Evolutionary conservation across 1,140 invertebrate genomes (phyloP), one percentile per base, ranked within the genome.

Genomic region (Micrasema longulum): DNA sequence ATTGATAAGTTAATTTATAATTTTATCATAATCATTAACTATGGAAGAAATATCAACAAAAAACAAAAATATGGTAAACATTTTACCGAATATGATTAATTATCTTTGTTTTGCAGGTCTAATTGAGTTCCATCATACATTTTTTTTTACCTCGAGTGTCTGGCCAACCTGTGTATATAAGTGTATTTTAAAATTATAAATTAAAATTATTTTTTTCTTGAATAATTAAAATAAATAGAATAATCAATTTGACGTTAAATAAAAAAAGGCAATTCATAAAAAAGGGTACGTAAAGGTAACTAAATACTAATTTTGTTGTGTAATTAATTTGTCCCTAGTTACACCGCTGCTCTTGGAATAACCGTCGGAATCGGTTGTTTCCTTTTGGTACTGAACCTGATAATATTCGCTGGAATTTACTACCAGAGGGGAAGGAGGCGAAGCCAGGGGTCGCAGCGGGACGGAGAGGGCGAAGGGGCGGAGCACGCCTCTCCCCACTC

Each of bases 351-450:
- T 7, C 85, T 96, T n/a, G 92, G 91, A 11, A 91, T 96, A n/a
- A 96, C 94, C 0, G 92, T 96, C 11, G 93, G 94, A 1, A 91
- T 96, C 16, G 95, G 95, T 1, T 95, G 94, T 78, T 91, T 94
- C 47, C 87, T 97, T 2, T 85, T 97, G 3, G 88, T 95, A 2
- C 86, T 97, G 11, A 96, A 97, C 82, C 89, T 95, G 81, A 83
- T 96, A 47, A 92, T 96, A 55, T 96, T 96, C 78, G 92, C 93
- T 1, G 94, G 92, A 50, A 93, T 96, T 68, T 96, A 95, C 80
- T 93, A 95, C 78, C 93, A 95, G 77, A 84, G 92, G 36, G 90
- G 93, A 69, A 79, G 74, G 79, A 67, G 71, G 62, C 55, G 71
- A 36, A 50, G 52, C 6, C 66, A 38, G 18, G 38, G 41, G 60